Percentiles rank a stretch among this genome's conserved stretches.
Evolutionary conservation across 2,888 invertebrate species (phyloP).

Genomic region (Tetragnatha montana): DNA sequence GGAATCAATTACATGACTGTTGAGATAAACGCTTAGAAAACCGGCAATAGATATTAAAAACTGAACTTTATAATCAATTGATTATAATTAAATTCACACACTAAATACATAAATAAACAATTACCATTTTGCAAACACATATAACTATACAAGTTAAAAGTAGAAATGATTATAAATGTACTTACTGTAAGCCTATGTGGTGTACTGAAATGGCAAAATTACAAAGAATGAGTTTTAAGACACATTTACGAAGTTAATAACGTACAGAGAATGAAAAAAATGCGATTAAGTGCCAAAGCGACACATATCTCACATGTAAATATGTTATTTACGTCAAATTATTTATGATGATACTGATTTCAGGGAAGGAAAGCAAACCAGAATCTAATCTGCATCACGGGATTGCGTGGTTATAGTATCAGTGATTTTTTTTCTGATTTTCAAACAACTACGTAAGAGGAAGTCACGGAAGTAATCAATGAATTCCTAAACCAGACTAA

Average conservation of each 20-base stretch:
- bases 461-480: not conserved
- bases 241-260: not conserved
- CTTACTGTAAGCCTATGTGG: constrained; percentile 41
- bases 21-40: not conserved
- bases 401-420: constrained; percentile 50
- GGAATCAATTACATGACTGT: too few relatives aligned
- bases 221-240: constrained; percentile 3
- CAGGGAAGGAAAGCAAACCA: constrained; percentile 29
- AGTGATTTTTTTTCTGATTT: constrained; percentile 22
- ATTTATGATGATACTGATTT: not conserved
- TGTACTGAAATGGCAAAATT: constrained; percentile 12
- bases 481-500: not conserved
- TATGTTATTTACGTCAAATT: not conserved
- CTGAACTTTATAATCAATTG: not conserved
- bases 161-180: constrained; percentile 11
- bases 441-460: too few relatives aligned
- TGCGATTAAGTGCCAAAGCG: not conserved
- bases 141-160: constrained; percentile 2
- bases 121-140: constrained; percentile 1
- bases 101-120: not conserved
- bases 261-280: not conserved
- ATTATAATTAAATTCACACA: not conserved
- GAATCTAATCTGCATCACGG: constrained; percentile 56
- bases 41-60: not conserved
- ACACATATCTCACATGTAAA: not conserved